Evolutionary conservation across 2,113 vertebrate species (phyloP).

Genomic region (Mormyrus lacerda): DNA sequence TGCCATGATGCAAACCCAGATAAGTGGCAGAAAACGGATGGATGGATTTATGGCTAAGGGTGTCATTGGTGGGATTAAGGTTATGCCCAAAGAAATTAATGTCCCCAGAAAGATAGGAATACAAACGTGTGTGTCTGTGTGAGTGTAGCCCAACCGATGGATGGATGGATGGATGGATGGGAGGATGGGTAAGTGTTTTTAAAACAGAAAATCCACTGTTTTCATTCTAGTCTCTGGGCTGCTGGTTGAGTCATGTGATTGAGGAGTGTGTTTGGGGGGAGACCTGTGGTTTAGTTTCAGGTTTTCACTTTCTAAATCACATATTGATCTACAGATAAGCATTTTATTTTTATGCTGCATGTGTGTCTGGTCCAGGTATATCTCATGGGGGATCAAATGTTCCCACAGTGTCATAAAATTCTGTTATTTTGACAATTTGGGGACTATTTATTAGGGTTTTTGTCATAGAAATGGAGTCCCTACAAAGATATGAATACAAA

Average conservation of each 20-base stretch:
- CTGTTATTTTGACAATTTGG: no score
- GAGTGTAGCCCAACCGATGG: not conserved
- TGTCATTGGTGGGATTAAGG: not conserved
- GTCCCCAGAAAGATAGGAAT: not conserved
- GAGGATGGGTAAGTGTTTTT: not conserved
- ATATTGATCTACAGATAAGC: not conserved
- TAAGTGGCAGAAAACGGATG: no score
- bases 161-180: not conserved
- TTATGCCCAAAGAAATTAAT: not conserved
- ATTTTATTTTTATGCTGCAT: not conserved
- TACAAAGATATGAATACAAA: no score
- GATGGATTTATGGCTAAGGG: no score
- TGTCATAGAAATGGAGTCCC: no score
- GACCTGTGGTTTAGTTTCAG: not conserved
- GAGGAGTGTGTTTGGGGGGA: not conserved
- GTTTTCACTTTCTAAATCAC: not conserved
- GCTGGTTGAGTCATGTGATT: not conserved
- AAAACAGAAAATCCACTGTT: not conserved
- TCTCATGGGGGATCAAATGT: no score
- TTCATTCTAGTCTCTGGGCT: not conserved
- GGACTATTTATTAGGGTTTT: no score
- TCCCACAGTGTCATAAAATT: no score
- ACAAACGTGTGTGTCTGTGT: not conserved
- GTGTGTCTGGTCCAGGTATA: not conserved
- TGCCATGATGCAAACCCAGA: not conserved